These are phyloP conservation scores for Petrolisthes manimaculis DNA, from an alignment of 2,888 invertebrate genomes.

Conservation along the genomic window DNA sequence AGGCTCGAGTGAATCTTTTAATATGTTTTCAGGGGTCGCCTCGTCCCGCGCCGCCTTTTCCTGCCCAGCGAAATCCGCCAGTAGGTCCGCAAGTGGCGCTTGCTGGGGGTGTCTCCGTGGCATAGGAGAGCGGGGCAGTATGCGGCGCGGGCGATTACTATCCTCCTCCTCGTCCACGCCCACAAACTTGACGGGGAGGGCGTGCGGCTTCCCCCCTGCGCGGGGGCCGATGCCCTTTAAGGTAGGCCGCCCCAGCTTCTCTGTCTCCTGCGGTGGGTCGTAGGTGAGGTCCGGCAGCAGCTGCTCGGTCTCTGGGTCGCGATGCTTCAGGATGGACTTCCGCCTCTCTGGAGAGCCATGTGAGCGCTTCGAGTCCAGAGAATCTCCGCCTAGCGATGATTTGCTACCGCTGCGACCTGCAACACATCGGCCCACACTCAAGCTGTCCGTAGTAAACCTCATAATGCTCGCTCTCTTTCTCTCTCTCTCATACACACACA, in stretches of 20 bases:
- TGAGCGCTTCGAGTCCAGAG: slow-evolving; percentile 58
- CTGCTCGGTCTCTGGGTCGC: slow-evolving; percentile 66
- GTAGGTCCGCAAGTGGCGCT: slow-evolving; percentile 71
- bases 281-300: slow-evolving; percentile 59
- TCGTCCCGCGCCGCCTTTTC: slow-evolving; percentile 71
- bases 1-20: slow-evolving; percentile 67
- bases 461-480: slow-evolving; percentile 33
- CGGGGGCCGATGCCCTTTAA: slow-evolving; percentile 56
- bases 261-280: slow-evolving; percentile 37
- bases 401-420: slow-evolving; percentile 64
- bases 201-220: slow-evolving; percentile 68
- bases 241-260: slow-evolving; percentile 49
- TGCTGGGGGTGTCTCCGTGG: slow-evolving; percentile 65
- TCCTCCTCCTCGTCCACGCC: slow-evolving; percentile 68
- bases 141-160: slow-evolving; percentile 61
- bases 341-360: slow-evolving; percentile 64
- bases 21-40: slow-evolving; percentile 70
- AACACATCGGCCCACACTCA: slow-evolving; percentile 47
- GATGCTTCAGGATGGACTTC: slow-evolving; percentile 66
- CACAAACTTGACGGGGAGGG: slow-evolving; percentile 70
- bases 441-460: slow-evolving; percentile 40
- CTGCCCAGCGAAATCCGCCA: slow-evolving; percentile 68
- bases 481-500: too few species aligned
- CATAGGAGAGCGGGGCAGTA: slow-evolving; percentile 69
- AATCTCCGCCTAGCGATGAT: slow-evolving; percentile 62